phyloP scores from a whole-genome alignment of 2,888 invertebrate species.

The Pogonocherus hispidulus region DNA sequence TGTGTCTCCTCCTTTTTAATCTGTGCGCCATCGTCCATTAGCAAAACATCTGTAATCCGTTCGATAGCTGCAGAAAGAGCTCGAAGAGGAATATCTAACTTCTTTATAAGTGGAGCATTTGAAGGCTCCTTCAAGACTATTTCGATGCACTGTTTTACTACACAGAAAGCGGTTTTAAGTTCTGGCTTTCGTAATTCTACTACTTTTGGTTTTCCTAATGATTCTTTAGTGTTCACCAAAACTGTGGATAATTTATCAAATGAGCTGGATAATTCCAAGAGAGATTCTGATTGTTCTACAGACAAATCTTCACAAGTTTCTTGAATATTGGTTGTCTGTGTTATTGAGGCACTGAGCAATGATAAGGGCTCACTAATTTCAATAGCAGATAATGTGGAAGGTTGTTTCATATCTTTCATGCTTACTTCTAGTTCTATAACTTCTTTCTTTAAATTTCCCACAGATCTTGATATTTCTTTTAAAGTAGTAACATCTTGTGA shows the following conservation, averaged over 20 bases:
- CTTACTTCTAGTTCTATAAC: constrained; percentile 37
- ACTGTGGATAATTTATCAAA: constrained; percentile 48
- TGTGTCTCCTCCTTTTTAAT: neutral
- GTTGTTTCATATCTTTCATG: constrained; percentile 33
- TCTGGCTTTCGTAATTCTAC: constrained; percentile 40
- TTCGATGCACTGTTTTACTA: constrained; percentile 41
- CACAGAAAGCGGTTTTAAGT: constrained; percentile 39
- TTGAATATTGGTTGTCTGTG: neutral
- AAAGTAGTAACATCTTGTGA: neutral
- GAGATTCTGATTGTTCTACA: constrained; percentile 3
- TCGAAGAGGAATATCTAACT: constrained; percentile 12
- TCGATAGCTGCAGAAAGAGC: constrained; percentile 10
- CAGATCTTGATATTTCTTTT: constrained; percentile 20
- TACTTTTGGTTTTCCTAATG: constrained; percentile 40
- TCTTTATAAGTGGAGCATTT: neutral
- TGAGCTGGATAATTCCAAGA: constrained; percentile 43
- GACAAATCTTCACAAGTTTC: constrained; percentile 31
- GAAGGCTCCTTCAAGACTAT: neutral
- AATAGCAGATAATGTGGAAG: constrained; percentile 39
- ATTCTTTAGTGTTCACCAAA: constrained; percentile 40
- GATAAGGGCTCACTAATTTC: constrained; percentile 37
- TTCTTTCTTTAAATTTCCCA: constrained; percentile 35
- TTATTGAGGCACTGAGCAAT: constrained; percentile 23
- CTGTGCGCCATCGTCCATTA: neutral
- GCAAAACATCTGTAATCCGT: neutral